Conservation (phyloP, 2,888 invertebrate genomes). For the Elaeidobius kamerunicus region DNA sequence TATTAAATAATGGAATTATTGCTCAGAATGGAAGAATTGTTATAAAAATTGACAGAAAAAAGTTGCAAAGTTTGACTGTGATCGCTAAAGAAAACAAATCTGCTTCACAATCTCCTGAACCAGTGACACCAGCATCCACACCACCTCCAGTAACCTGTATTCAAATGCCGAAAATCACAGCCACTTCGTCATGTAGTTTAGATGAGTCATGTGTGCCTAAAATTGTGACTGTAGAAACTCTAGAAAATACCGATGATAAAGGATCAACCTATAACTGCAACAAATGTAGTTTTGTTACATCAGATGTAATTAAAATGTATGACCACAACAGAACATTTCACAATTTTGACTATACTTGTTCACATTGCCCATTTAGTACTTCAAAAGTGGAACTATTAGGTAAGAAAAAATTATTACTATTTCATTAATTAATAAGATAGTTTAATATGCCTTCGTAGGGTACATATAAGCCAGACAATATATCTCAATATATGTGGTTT, state of each 20-base stretch:
- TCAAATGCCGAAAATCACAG: too few relatives aligned
- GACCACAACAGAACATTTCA: conserved; percentile 25
- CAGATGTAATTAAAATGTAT: conserved; percentile 26
- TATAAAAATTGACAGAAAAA: conserved; percentile 24
- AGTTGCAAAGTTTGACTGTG: conserved; percentile 8
- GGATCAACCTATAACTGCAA: conserved; percentile 17
- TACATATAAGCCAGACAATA: too few relatives aligned
- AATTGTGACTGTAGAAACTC: conserved; percentile 3
- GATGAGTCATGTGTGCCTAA: not conserved
- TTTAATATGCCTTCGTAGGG: too few relatives aligned
- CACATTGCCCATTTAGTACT: conserved; percentile 28
- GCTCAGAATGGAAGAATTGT: conserved; percentile 23
- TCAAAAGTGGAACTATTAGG: conserved; percentile 31
- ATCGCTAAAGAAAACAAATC: not conserved
- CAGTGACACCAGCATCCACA: not conserved
- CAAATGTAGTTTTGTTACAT: conserved; percentile 22
- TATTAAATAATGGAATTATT: conserved; percentile 19
- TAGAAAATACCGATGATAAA: not conserved
- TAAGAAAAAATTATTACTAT: conserved; percentile 14
- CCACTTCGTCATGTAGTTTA: not conserved
- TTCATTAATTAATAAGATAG: not conserved
- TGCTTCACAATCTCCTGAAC: not conserved
- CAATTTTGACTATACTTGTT: conserved; percentile 27
- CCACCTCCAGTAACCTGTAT: too few relatives aligned
- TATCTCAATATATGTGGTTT: too few relatives aligned